phyloP scores from a whole-genome alignment of 2,113 vertebrate genomes.

The Atherinomorus stipes region DNA sequence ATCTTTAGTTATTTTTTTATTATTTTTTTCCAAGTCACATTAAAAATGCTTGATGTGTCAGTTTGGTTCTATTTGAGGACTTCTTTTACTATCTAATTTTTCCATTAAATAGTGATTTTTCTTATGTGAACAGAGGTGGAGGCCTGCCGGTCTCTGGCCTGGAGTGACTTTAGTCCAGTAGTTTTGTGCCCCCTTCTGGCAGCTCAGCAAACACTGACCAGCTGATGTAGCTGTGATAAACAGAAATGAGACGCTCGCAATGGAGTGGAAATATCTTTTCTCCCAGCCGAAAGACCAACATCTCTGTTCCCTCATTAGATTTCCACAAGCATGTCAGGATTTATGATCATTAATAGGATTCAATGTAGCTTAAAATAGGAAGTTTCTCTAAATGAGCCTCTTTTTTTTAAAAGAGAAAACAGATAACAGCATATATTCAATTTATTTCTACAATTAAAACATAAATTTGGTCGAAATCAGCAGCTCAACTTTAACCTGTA shows the following conservation, averaged over 20 bases:
- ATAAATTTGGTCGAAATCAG: too few relatives aligned
- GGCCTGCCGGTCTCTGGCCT: constrained; percentile 33
- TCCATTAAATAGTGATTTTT: too few relatives aligned
- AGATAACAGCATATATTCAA: too few relatives aligned
- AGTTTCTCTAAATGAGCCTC: too few relatives aligned
- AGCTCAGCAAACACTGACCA: constrained; percentile 38
- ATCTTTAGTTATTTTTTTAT: too few relatives aligned
- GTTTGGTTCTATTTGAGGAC: not conserved
- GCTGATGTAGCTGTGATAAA: constrained; percentile 25
- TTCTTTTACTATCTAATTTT: not conserved
- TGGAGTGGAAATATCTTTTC: not conserved
- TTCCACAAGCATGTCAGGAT: not conserved
- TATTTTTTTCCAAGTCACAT: too few relatives aligned
- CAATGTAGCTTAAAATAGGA: too few relatives aligned
- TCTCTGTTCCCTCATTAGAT: not conserved
- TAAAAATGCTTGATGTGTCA: not conserved
- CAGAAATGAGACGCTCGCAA: constrained; percentile 17
- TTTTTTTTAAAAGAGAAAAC: not conserved
- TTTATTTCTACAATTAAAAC: too few relatives aligned
- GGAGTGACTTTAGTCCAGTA: constrained; percentile 66
- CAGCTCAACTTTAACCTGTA: not conserved
- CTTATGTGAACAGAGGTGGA: too few relatives aligned
- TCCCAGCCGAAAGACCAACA: constrained; percentile 29
- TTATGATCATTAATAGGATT: not conserved
- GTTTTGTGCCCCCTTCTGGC: constrained; percentile 92